A percentile compares a stretch with the other conserved stretches of the same genome.
Conservation (phyloP, 2,113 vertebrate genomes). For the Promerops cafer region DNA sequence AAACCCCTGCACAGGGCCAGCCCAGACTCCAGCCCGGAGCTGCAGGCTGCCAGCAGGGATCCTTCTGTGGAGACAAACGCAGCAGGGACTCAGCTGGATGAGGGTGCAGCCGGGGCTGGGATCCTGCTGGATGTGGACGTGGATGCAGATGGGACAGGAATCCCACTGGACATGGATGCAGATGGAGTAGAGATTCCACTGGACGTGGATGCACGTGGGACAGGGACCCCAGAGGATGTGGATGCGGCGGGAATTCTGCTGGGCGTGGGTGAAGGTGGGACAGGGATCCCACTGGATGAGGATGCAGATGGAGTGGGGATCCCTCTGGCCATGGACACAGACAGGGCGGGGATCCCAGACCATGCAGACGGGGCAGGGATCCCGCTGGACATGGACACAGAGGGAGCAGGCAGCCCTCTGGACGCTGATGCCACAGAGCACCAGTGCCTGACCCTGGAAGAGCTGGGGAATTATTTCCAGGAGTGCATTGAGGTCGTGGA, state of each 20-base stretch:
- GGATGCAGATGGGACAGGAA: neutral
- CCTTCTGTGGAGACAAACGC: neutral
- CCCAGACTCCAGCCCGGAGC: neutral
- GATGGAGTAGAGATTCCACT: neutral
- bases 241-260: neutral
- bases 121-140: neutral
- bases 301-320: neutral
- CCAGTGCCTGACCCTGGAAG: constrained; percentile 53
- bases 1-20: neutral
- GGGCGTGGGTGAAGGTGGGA: neutral
- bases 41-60: neutral
- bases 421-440: neutral
- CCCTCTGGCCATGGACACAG: neutral
- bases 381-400: neutral
- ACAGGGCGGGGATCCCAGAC: neutral
- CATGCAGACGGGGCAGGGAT: neutral
- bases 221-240: neutral
- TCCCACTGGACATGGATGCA: fast-evolving
- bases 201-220: neutral
- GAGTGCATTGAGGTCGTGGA: constrained; percentile 83
- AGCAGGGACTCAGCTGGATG: neutral
- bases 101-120: neutral
- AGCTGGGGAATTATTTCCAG: constrained; percentile 73
- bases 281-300: neutral
- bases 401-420: neutral